Base-by-base conservation (phyloP, 2,113 vertebrate species). In the Oreochromis niloticus region DNA sequence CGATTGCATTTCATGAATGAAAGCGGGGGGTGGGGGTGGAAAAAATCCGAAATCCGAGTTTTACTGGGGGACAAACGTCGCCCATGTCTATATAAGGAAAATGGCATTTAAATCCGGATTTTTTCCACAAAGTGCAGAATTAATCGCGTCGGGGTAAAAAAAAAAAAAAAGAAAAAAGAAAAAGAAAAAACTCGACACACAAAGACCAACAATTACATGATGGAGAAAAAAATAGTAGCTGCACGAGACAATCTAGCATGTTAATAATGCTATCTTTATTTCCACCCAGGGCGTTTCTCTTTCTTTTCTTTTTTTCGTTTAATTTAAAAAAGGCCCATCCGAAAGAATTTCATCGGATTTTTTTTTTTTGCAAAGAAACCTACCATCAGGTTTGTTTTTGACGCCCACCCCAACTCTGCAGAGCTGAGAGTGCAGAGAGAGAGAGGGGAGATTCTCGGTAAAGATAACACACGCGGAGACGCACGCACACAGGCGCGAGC, bases 351-450 rank as follows among this genome's bases (percentile, higher is more conserved):
- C 82, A 91, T 89, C 78, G 50, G 82, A 81, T 24, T 89, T 88
- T 61, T 61, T 12, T 92, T 87, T 90, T 93, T 90, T 94, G 94
- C 90, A 95, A 91, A 93, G 89, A 96, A 96, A 95, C 94, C 94
- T 95, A 95, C 95, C 96, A 95, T 96, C 92, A 95, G 95, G 94
- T 96, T 96, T 96, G 95, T 95, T 97, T 94, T 96, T 96, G 95
- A 96, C 94, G 96, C 97, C 96, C 97, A 96, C 97, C 95, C 88
- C 94, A 96, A 96, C 96, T 96, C 96, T 96, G 96, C 97, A 96
- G 96, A 96, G 92, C 94, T 93, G 95, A 88, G 93, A 92, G 93
- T 91, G 95, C 89, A 88, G 83, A 84, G 89, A 87, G 94, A 86
- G 87, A 93, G 91, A 83, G 91, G 95, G 96, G 97, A 97, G 97